Evolutionary conservation across 2,797 vertebrate species (phyloP).

Genomic region (Syncerus caffer): DNA sequence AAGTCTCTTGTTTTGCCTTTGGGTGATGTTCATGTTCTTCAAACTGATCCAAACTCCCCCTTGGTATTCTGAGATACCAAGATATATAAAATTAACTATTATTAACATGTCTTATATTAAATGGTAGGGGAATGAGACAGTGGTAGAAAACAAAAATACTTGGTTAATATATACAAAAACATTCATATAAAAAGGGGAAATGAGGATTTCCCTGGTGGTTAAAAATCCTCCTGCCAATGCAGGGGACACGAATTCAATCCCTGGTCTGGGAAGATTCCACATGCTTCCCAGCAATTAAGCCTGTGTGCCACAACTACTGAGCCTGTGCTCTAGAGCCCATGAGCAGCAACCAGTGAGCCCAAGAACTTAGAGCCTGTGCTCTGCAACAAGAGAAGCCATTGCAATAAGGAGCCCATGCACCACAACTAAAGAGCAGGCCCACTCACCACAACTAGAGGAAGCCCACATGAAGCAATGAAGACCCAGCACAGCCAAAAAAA

Average conservation of each 20-base stretch:
- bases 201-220: neutral
- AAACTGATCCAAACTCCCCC: neutral
- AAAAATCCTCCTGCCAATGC: neutral
- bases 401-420: neutral
- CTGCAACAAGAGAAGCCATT: neutral
- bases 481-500: neutral
- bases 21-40: neutral
- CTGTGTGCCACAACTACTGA: neutral
- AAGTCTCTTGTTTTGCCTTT: neutral
- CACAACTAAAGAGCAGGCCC: neutral
- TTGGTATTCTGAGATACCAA: neutral
- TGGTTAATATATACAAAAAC: neutral
- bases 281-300: neutral
- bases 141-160: neutral
- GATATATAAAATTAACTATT: conserved; percentile 12
- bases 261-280: neutral
- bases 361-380: neutral
- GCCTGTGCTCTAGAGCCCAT: neutral
- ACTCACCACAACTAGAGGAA: neutral
- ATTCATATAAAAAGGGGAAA: neutral
- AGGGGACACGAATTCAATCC: neutral
- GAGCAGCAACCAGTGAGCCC: neutral
- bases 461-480: neutral
- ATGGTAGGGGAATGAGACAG: neutral
- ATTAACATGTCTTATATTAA: neutral